Evolutionary conservation across 2,888 invertebrate species (phyloP), one percentile per base, ranked within the genome.

Genomic region (Drosophila anceps): DNA sequence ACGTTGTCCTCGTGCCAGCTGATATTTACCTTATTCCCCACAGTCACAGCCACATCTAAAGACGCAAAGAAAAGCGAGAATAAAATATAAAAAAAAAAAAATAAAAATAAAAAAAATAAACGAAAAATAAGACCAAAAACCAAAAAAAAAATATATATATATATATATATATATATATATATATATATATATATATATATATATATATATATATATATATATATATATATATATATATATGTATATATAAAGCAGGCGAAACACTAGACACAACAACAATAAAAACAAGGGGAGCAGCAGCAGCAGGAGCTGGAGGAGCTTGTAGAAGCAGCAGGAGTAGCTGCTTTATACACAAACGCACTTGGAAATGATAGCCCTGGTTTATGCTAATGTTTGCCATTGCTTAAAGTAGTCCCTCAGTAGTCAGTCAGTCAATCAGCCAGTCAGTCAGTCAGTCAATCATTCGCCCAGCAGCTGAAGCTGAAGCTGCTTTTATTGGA

Each of bases 361-460:
- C 83, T 84, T 84, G 48, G 89, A 58, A 79, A 84, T 88, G 84
- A 84, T 88, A 84, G 83, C 89, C 82, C 84, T 81, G 89, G 87
- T 73, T 84, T 84, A 89, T 84, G 85, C 82, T 89, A 87, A 84
- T 89, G 88, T 71, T 78, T 79, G 73, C 79, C 69, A 62, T 65
- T 79, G 68, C 73, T 65, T 76, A 68, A 78, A 80, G 70, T 67
- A 50, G 27, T 62, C 43, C 15, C 2, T 58, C 48, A 54, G 44
- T 41, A 31, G 53, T 39, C 54, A 54, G 27, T 27, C 35, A 37
- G 53, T 3, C 53, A 35, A 35, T 8, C 53, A 29, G 7, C 46
- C 55, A 59, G 27, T 37, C 46, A 29, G 5, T 15, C 50, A 51
- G 54, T 46, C 37, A 46, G 37, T 48, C 54, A 58, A 31, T 53